A percentile compares a stretch with the other conserved stretches of the same genome.
Evolutionary conservation across 2,797 vertebrate species (phyloP).

Genomic region (Melopsittacus undulatus): DNA sequence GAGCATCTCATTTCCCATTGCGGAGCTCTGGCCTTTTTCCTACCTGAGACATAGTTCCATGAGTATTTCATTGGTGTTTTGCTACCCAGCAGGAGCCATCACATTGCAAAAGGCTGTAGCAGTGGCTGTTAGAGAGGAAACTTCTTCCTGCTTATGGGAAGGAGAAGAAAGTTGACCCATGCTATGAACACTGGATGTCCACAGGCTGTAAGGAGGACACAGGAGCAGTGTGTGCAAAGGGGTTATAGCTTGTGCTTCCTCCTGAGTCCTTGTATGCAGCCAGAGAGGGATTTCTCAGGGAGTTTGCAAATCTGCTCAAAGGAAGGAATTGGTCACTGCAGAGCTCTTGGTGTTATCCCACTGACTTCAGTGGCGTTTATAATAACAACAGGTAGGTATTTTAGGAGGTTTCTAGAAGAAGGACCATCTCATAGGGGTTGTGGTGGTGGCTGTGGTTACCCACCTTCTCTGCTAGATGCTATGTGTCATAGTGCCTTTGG

Average conservation of each 20-base stretch:
- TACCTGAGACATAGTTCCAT: background rate
- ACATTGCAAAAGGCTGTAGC: rapidly evolving
- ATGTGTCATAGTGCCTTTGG: background rate
- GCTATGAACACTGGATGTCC: background rate
- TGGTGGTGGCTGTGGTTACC: too few relatives aligned
- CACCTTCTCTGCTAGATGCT: too few relatives aligned
- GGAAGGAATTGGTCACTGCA: background rate
- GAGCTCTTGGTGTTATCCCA: background rate
- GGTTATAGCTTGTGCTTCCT: background rate
- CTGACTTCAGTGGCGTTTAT: background rate
- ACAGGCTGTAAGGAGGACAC: background rate
- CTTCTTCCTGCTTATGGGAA: background rate
- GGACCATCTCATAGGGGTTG: too few relatives aligned
- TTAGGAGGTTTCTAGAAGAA: too few relatives aligned
- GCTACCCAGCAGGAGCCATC: background rate
- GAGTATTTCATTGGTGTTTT: background rate
- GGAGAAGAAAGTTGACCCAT: background rate
- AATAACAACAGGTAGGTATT: too few relatives aligned
- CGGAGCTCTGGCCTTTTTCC: background rate
- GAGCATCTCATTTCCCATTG: background rate
- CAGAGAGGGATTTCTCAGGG: background rate
- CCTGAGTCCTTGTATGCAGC: rapidly evolving
- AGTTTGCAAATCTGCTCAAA: background rate
- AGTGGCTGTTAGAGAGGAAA: background rate
- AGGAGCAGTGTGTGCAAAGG: rapidly evolving